phyloP scores from a whole-genome alignment of 2,797 vertebrate genomes.

The Pachyuromys duprasi region DNA sequence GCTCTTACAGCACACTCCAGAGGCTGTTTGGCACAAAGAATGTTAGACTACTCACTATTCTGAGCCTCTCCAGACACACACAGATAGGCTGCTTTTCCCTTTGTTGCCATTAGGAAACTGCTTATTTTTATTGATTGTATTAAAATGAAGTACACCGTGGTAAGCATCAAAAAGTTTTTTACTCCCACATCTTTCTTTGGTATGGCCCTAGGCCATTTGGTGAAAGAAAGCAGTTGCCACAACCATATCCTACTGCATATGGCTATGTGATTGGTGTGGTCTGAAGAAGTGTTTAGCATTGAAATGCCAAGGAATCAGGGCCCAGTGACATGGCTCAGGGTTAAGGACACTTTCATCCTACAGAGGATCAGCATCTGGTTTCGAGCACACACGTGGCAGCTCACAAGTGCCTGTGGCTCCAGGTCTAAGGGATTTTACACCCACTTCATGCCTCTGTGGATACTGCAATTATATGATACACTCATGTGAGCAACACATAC shows the following conservation, averaged over 20 bases:
- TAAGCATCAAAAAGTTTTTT: conserved; percentile 6
- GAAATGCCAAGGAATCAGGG: neutral
- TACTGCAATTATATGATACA: neutral
- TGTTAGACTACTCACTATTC: neutral
- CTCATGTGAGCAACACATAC: neutral
- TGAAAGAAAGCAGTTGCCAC: neutral
- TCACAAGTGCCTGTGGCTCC: neutral
- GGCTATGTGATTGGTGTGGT: neutral
- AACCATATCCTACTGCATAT: neutral
- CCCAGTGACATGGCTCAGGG: neutral
- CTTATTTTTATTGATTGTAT: conserved; percentile 41
- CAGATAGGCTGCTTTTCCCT: neutral
- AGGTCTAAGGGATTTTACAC: neutral
- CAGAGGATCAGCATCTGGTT: neutral
- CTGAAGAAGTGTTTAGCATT: conserved; percentile 39
- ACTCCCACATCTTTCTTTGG: neutral
- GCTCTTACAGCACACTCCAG: neutral
- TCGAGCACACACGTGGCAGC: neutral
- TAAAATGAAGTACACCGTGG: neutral
- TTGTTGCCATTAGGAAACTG: neutral
- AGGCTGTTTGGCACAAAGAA: neutral
- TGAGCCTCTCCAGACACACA: neutral
- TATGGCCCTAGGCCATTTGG: neutral
- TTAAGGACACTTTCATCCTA: neutral
- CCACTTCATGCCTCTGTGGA: neutral